phyloP scores from a whole-genome alignment of 2,797 vertebrate genomes.

The Cirrhinus molitorella region DNA sequence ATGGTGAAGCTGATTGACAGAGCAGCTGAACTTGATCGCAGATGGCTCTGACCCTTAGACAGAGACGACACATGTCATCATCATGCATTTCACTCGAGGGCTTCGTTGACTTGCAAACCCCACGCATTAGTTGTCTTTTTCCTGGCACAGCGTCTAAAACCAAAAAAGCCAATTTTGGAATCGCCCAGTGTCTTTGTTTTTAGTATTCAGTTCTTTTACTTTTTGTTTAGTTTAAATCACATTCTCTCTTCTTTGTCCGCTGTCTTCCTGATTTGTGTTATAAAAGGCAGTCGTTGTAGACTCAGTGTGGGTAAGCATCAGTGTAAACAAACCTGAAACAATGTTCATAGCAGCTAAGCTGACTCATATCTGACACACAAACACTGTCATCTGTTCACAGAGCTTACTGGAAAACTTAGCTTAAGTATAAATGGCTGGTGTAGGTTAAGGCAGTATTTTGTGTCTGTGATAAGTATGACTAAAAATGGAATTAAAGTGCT shows the following conservation, averaged over 20 bases:
- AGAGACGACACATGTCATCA: slow-evolving; percentile 32
- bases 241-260: background rate
- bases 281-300: slow-evolving; percentile 52
- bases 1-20: slow-evolving; percentile 22
- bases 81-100: slow-evolving; percentile 34
- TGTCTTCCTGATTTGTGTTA: slow-evolving; percentile 35
- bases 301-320: slow-evolving; percentile 51
- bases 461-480: background rate
- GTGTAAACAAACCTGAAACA: slow-evolving; percentile 54
- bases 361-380: slow-evolving; percentile 61
- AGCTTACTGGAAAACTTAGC: slow-evolving; percentile 23
- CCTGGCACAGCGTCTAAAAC: background rate
- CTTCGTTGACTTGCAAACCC: slow-evolving; percentile 21
- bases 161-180: slow-evolving; percentile 11
- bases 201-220: slow-evolving; percentile 14
- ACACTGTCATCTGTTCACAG: slow-evolving; percentile 22
- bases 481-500: background rate
- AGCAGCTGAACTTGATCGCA: slow-evolving; percentile 49
- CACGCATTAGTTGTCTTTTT: slow-evolving; percentile 34
- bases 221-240: slow-evolving; percentile 17
- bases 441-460: background rate
- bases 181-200: slow-evolving; percentile 1
- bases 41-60: slow-evolving; percentile 30
- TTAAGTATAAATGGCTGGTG: background rate
- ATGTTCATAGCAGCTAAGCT: slow-evolving; percentile 54